Evolutionary conservation across 2,113 vertebrate species (phyloP).

Genomic region (Cardinalis cardinalis): DNA sequence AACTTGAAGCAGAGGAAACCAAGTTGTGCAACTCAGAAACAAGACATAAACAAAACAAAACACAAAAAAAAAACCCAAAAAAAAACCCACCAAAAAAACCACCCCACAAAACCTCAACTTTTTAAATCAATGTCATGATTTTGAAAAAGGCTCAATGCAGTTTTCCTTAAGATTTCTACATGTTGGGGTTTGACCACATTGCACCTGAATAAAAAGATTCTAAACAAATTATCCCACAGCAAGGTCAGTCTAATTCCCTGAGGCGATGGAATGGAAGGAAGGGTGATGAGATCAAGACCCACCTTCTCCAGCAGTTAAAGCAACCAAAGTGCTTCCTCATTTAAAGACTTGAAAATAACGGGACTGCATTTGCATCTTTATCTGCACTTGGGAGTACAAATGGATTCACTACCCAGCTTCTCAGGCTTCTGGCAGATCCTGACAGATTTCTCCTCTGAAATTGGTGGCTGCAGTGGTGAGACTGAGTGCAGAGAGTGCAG

Average conservation of each 20-base stretch:
- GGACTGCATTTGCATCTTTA: background rate
- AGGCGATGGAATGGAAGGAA: background rate
- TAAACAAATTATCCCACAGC: background rate
- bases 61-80: background rate
- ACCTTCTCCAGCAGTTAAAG: background rate
- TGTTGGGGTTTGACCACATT: background rate
- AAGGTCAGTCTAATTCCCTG: background rate
- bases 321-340: background rate
- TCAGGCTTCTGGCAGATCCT: background rate
- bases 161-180: background rate
- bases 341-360: background rate
- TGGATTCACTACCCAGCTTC: background rate
- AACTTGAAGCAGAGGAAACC: background rate
- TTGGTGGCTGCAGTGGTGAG: background rate
- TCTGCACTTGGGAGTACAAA: background rate
- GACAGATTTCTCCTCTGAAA: background rate
- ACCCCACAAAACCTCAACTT: fast-evolving
- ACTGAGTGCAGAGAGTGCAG: background rate
- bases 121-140: background rate
- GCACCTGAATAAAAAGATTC: background rate
- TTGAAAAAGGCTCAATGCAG: background rate
- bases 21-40: background rate
- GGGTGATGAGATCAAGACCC: background rate
- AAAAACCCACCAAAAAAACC: too few species aligned
- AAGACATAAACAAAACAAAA: background rate